phyloP scores from a whole-genome alignment of 2,888 invertebrate genomes.

The Taphrorychus bicolor region DNA sequence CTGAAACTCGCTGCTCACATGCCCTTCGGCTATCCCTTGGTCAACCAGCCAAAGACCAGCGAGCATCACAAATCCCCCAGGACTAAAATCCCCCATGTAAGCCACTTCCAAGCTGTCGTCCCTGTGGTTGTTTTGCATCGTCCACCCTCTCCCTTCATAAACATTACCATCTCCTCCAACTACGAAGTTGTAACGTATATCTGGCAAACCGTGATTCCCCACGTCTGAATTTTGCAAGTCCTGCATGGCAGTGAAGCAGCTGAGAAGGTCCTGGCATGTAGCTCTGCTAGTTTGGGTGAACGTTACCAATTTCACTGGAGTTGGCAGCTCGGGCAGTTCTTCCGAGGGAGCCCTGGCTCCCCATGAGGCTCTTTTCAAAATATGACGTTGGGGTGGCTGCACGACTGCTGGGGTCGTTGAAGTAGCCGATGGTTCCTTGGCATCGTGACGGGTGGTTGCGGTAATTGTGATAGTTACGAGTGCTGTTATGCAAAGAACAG shows the following conservation, averaged over 20 bases:
- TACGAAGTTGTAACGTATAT: slow-evolving; percentile 61
- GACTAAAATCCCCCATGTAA: slow-evolving; percentile 41
- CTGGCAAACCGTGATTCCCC: slow-evolving; percentile 50
- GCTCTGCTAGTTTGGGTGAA: slow-evolving; percentile 64
- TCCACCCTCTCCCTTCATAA: slow-evolving; percentile 65
- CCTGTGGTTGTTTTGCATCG: slow-evolving; percentile 57
- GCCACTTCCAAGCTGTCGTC: slow-evolving; percentile 36
- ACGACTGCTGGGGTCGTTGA: neutral
- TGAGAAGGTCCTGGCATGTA: slow-evolving; percentile 57
- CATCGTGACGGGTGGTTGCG: neutral
- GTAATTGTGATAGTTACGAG: neutral
- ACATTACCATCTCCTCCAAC: slow-evolving; percentile 66
- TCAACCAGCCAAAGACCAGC: slow-evolving; percentile 3
- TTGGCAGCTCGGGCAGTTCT: neutral
- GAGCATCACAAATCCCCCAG: slow-evolving; percentile 2
- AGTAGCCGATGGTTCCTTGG: neutral
- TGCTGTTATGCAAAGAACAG: neutral
- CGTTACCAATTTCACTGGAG: slow-evolving; percentile 52
- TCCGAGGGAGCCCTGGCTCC: slow-evolving; percentile 64
- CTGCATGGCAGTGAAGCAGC: slow-evolving; percentile 62
- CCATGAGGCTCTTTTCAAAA: slow-evolving; percentile 61
- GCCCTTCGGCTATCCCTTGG: neutral
- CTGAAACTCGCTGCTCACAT: neutral
- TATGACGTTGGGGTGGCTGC: neutral
- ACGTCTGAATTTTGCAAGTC: slow-evolving; percentile 59